Conservation (phyloP, 2,113 vertebrate genomes). For the Aphyosemion australe region DNA sequence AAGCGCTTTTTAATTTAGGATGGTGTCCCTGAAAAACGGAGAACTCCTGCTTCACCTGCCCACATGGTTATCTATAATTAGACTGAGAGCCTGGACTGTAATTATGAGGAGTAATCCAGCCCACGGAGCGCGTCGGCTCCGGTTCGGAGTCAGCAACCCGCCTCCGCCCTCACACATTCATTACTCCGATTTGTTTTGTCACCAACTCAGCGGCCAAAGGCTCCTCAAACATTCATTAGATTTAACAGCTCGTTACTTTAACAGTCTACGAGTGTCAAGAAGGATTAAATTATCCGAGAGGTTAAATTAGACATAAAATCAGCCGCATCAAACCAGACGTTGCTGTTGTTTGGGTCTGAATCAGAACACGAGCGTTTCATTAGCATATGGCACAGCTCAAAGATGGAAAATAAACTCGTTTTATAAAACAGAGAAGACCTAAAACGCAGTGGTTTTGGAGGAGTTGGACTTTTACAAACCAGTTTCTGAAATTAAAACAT, state of each 20-base stretch:
- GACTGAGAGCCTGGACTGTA: slow-evolving; percentile 2
- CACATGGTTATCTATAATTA: slow-evolving; percentile 28
- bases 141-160: not conserved
- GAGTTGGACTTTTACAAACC: too few relatives aligned
- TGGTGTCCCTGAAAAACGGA: not conserved
- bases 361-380: too few relatives aligned
- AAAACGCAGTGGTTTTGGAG: too few relatives aligned
- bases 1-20: not conserved
- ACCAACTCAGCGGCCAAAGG: not conserved
- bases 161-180: not conserved
- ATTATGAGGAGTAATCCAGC: not conserved
- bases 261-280: not conserved
- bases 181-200: not conserved
- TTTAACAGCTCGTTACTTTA: not conserved
- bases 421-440: too few relatives aligned
- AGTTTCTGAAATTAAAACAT: too few relatives aligned
- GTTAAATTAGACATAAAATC: not conserved
- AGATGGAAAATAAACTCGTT: too few relatives aligned
- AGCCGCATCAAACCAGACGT: too few relatives aligned
- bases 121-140: not conserved
- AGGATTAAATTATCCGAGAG: too few relatives aligned
- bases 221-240: not conserved
- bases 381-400: too few relatives aligned
- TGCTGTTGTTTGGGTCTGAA: too few relatives aligned
- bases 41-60: slow-evolving; percentile 18